Conservation (phyloP, 2,113 vertebrate genomes). For the Puffinus mauretanicus region DNA sequence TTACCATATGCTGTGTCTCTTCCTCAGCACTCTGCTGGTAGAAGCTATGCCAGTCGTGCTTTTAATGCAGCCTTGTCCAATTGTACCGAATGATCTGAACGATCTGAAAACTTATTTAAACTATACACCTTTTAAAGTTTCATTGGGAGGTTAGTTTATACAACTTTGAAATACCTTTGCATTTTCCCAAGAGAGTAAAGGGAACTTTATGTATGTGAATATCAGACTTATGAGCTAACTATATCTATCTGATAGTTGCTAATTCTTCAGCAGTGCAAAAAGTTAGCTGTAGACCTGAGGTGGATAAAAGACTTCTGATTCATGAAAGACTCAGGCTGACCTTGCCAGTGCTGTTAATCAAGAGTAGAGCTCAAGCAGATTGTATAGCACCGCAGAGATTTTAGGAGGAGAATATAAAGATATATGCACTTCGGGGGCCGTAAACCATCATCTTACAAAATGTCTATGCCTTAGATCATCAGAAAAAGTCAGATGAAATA, state of each 20-base stretch:
- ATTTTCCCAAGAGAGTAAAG: background rate
- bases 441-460: background rate
- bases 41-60: accelerated
- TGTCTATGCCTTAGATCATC: background rate
- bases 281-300: background rate
- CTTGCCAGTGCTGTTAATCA: background rate
- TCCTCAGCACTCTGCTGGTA: background rate
- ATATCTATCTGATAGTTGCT: background rate
- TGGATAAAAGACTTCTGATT: background rate
- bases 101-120: background rate
- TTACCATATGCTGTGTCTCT: background rate
- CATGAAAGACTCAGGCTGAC: background rate
- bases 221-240: background rate
- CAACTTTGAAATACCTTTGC: background rate
- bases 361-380: background rate
- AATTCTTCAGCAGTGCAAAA: background rate
- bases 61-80: background rate
- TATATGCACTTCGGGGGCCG: background rate
- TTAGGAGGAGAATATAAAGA: background rate
- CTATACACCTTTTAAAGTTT: background rate
- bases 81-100: background rate
- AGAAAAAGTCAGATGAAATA: background rate
- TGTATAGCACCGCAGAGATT: background rate
- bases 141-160: background rate
- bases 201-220: background rate